Conservation (phyloP, 2,797 vertebrate genomes). For the Microctenopoma stevenorrisi region DNA sequence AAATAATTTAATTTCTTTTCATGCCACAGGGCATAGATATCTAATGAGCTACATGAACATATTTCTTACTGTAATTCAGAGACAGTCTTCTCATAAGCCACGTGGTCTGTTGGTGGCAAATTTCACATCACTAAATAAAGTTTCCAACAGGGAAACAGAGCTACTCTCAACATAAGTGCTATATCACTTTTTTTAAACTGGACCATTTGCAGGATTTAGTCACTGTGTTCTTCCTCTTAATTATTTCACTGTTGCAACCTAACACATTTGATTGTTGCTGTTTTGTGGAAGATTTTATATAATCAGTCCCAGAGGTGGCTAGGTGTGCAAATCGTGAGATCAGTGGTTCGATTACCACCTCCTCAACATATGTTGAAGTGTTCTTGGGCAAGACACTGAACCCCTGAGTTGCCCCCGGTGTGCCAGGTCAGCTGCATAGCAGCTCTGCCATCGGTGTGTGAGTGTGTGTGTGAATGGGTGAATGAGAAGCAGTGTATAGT, state of each 20-base stretch:
- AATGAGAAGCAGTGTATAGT: too few species aligned
- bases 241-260: conserved; percentile 14
- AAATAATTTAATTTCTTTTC: background rate
- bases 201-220: conserved; percentile 10
- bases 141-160: conserved; percentile 37
- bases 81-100: conserved; percentile 33
- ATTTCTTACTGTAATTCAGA: conserved; percentile 18
- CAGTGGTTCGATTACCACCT: too few species aligned
- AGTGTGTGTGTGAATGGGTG: too few species aligned
- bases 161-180: background rate
- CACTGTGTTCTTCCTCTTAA: conserved; percentile 12
- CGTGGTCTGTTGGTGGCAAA: conserved; percentile 14
- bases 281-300: conserved; percentile 40
- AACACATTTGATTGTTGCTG: conserved; percentile 2
- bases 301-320: too few species aligned
- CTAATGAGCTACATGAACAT: background rate
- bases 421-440: too few species aligned
- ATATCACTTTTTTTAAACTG: conserved; percentile 12
- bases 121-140: conserved; percentile 47
- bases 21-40: background rate
- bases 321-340: too few species aligned
- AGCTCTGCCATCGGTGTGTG: too few species aligned
- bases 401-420: too few species aligned
- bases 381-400: too few species aligned
- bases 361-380: too few species aligned